Evolutionary conservation across 2,797 vertebrate species (phyloP).

Genomic region (Furcifer pardalis): DNA sequence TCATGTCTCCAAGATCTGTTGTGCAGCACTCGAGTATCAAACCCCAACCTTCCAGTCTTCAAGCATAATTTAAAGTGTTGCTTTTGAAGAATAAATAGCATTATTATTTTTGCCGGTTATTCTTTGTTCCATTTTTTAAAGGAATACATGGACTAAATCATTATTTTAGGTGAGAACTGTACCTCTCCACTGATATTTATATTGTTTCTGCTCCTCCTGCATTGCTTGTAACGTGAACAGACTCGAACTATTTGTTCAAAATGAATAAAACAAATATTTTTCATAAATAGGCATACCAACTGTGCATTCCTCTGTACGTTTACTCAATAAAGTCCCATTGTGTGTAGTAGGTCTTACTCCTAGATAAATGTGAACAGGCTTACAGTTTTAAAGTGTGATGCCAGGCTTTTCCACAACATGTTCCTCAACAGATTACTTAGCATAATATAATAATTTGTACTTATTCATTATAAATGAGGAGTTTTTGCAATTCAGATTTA

Average conservation of each 20-base stretch:
- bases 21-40: too few relatives aligned
- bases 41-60: too few relatives aligned
- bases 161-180: neutral
- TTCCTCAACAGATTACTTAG: conserved; percentile 45
- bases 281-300: neutral
- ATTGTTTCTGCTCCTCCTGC: neutral
- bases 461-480: conserved; percentile 69
- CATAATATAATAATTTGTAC: conserved; percentile 64
- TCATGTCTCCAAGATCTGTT: too few relatives aligned
- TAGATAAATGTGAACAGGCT: neutral
- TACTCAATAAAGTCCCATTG: neutral
- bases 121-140: neutral
- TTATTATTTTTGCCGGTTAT: neutral
- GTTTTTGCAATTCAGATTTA: conserved; percentile 60
- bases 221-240: neutral
- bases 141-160: neutral
- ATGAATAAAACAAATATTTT: neutral
- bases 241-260: neutral
- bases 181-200: neutral
- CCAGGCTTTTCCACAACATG: conserved; percentile 40
- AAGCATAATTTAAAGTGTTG: too few relatives aligned
- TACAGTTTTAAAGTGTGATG: neutral
- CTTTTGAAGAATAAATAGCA: neutral
- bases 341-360: neutral
- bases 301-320: neutral